Evolutionary conservation across 1,140 invertebrate species (phyloP), one percentile per base, ranked within the genome.

Genomic region (Contarinia nasturtii): DNA sequence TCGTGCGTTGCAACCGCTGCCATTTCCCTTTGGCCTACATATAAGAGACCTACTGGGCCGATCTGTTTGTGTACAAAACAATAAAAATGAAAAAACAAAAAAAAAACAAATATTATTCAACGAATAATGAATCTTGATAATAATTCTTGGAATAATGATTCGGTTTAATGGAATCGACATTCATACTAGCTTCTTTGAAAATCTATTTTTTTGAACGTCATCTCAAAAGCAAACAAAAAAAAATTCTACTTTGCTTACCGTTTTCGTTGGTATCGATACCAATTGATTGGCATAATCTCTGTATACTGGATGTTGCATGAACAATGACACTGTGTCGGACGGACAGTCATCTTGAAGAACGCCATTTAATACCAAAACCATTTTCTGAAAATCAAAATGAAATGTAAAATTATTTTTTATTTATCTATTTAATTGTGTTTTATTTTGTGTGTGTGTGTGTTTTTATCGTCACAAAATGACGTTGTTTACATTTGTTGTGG

Each of bases 1-100:
- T 95, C 90, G 59, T 89, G 82, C 19, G 88, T 87, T 40, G 82
- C 73, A 4, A 86, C 89, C 12, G 83, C 84, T 10, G 87, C 91
- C 67, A 88, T 75, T 68, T 96, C 91, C 57, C 90, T 69, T 61
- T 94, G 89, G 41, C 74, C 76, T 2, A 96, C 80, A 64, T 93
- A 95, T 21, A 96, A 72, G 12, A 93, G 69, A 2, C 86, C 86
- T 21, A 81, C 75, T 0, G 87, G 80, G 2, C 84, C 82, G 33
- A 93, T 73, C 34, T 84, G 75, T 66, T 15, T 15, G 17, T 40
- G 37, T 7, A 40, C 14, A 7, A 27, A 27, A 27, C 27, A 27
- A 27, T 27, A 27, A 27, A 27, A 27, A 27, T 27, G 27, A 5
- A 3, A 27, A 27, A 27, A 5, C 4, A 27, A 27, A 27, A 40